Conservation (phyloP, 1,140 invertebrate species). For the Apis dorsata region DNA sequence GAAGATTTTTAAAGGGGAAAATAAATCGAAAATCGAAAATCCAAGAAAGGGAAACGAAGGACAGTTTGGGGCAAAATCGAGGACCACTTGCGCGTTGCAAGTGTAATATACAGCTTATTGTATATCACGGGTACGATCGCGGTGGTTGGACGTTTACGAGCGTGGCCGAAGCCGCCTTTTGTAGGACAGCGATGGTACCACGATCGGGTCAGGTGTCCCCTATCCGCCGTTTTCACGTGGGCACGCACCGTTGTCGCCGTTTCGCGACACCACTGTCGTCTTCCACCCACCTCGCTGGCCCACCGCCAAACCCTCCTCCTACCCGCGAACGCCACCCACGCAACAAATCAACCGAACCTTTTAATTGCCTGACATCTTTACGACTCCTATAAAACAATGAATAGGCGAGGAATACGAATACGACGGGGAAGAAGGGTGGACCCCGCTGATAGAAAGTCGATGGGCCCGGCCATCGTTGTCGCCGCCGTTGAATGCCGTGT, state of each 20-base stretch:
- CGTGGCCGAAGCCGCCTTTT: constrained; percentile 49
- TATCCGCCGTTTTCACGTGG: constrained; percentile 37
- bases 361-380: constrained; percentile 72
- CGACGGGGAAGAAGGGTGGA: not conserved
- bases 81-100: constrained; percentile 56
- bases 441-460: constrained; percentile 22
- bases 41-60: constrained; percentile 1
- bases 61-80: constrained; percentile 32
- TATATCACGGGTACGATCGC: constrained; percentile 61
- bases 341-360: constrained; percentile 69
- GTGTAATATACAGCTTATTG: constrained; percentile 69
- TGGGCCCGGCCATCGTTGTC: constrained; percentile 8
- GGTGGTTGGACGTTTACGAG: constrained; percentile 64
- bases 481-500: constrained; percentile 39
- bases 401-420: constrained; percentile 53
- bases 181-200: constrained; percentile 61
- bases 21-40: too few relatives aligned
- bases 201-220: constrained; percentile 59
- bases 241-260: constrained; percentile 32
- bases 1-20: not conserved
- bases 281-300: constrained; percentile 39
- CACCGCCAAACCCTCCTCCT: not conserved
- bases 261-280: constrained; percentile 1
- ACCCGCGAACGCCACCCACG: constrained; percentile 43
- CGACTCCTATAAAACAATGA: constrained; percentile 72